These are phyloP conservation scores for Saxidomus purpurata DNA, from an alignment of 1,140 invertebrate genomes.

Conservation along the genomic window DNA sequence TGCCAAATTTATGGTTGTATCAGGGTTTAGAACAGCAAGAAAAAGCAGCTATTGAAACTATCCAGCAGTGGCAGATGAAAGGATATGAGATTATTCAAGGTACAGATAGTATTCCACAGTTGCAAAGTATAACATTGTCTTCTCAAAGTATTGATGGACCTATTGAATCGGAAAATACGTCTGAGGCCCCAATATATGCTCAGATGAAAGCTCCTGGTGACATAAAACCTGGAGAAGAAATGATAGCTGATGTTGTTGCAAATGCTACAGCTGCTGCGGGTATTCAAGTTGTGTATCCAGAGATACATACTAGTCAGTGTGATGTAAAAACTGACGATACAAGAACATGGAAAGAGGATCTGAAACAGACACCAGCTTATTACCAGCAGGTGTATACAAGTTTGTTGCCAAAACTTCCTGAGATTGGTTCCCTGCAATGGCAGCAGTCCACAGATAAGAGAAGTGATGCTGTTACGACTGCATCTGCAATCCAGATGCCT, in stretches of 20 bases:
- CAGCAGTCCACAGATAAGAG: background rate
- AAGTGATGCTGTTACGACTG: background rate
- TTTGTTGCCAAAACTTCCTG: conserved; percentile 16
- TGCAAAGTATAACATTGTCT: background rate
- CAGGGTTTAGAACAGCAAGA: conserved; percentile 51
- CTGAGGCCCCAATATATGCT: background rate
- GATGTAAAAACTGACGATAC: background rate
- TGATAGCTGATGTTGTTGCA: conserved; percentile 22
- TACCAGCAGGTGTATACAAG: background rate
- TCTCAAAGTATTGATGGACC: background rate
- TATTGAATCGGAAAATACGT: background rate
- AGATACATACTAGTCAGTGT: background rate
- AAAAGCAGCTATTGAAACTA: conserved; percentile 53
- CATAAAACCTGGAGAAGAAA: background rate
- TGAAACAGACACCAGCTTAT: background rate
- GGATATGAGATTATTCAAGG: conserved; percentile 31
- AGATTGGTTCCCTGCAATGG: conserved; percentile 16
- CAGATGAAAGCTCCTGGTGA: background rate
- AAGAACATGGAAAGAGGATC: background rate
- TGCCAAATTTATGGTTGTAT: conserved; percentile 1
- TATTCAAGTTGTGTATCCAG: conserved; percentile 34
- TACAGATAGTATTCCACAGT: background rate
- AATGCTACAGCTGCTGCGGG: conserved; percentile 34
- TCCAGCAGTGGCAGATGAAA: conserved; percentile 62
- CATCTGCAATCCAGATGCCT: background rate